Base-by-base conservation (phyloP, 2,888 invertebrate genomes). In the Pogonocherus hispidulus region DNA sequence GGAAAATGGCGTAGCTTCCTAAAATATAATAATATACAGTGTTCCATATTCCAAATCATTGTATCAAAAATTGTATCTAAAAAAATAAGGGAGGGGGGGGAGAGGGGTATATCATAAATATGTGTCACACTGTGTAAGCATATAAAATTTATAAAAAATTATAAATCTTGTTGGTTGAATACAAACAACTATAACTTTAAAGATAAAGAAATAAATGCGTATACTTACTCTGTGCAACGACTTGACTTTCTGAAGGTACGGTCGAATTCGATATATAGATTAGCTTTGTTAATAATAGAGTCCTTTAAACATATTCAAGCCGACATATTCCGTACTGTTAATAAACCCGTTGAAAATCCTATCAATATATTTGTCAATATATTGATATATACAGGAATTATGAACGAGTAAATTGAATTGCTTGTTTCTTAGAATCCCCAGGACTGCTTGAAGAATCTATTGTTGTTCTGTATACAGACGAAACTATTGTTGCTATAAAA, bases 401-500 rank as follows among this genome's bases (percentile, higher is more conserved):
- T 41, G 14, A 16, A 41, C 4, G 41, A 4, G 16, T 41, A 14
- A 1, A 41, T 41, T 41, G 41, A 41, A 41, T 41, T 37, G 8
- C 27, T 8, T 41, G 11, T 41, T 41, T 41, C 41, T 41, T n/a
- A n/a, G 41, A 41, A 41, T n/a, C n/a, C 9, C n/a, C n/a, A n/a
- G 27, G 4, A 27, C 3, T 27, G 41, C 14, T 41, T 41, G 14
- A 41, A n/a, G 14, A 16, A 41, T 41, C 14, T 41, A 41, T 41
- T 41, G 14, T 27, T 27, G 27, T 27, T 27, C 27, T 27, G 3
- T n/a, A 41, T 14, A 41, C 5, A 41, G 11, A 2, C 41, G 5
- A 41, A n/a, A 41, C 41, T 41, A 41, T 41, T 41, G n/a, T 41
- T 41, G 14, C 41, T 14, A n/a, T n/a, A n/a, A n/a, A n/a, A n/a